Evolutionary conservation across 1,140 invertebrate genomes (phyloP), one percentile per base, ranked within the genome.

Genomic region (Drosophila guanche): DNA sequence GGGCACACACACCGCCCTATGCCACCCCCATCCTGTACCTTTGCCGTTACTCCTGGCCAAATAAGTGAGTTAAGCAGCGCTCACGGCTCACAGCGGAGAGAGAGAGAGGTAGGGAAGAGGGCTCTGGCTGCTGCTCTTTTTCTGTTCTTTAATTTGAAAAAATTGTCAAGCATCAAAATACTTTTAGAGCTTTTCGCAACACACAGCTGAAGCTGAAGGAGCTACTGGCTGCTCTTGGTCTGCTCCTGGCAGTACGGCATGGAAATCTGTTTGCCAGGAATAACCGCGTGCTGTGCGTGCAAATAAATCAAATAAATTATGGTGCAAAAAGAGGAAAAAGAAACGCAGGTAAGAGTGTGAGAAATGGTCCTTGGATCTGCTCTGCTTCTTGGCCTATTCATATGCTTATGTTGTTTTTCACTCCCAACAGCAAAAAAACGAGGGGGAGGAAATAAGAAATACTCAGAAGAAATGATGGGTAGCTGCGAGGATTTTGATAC

Each of bases 281-380:
- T 48, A 16, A 57, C 61, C 74, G 59, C 79, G 79, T 86, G 78
- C 66, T 58, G 65, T 86, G 83, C 83, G 83, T 86, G 70, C 62
- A 79, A 88, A 86, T 88, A 86, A 86, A 86, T 88, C 83, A 88
- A 83, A 81, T 88, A 88, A 86, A 86, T 88, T 86, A 83, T 86
- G 83, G 47, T 47, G 62, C 60, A 50, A 69, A 37, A 33, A 48
- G 25, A 45, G 27, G 41, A 61, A 47, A 42, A 42, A 68, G 52
- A 85, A 54, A 61, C 54, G 55, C 53, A 53, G 55, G 56, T 57
- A 78, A 83, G 12, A 79, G 79, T 79, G 65, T 76, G 79, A 76
- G 83, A 66, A 79, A 86, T 76, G 66, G 56, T 58, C 42, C 56
- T 29, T 46, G 4, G 41, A 23, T 14, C 22, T 37, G 10, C 27